These are phyloP conservation scores for Danio choprae DNA, from an alignment of 2,797 vertebrate genomes.

Conservation along the genomic window DNA sequence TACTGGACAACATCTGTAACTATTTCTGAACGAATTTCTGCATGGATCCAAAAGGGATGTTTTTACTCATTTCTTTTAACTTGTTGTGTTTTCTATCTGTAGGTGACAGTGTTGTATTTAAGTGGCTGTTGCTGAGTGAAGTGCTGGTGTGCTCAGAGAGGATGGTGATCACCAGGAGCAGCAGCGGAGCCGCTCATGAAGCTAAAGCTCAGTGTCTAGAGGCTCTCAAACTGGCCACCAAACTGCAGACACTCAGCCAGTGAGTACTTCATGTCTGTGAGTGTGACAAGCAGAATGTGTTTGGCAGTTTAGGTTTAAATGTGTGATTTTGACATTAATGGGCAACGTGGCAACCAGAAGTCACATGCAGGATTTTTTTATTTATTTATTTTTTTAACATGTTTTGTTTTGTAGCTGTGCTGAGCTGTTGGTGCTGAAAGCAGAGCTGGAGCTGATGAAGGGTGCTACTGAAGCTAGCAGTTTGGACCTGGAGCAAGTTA, in stretches of 20 bases:
- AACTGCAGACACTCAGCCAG: slow-evolving; percentile 85
- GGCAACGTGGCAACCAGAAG: neutral
- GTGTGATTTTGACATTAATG: neutral
- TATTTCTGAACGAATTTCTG: neutral
- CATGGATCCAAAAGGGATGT: neutral
- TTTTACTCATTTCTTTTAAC: neutral
- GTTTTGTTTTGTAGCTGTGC: slow-evolving; percentile 77
- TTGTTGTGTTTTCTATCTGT: slow-evolving; percentile 29
- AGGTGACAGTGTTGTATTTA: slow-evolving; percentile 89
- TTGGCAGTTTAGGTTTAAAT: neutral
- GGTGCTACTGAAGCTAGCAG: slow-evolving; percentile 79
- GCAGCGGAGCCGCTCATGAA: slow-evolving; percentile 81
- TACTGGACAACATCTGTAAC: slow-evolving; percentile 54
- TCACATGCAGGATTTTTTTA: neutral
- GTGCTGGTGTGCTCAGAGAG: slow-evolving; percentile 83
- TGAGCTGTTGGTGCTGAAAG: slow-evolving; percentile 87
- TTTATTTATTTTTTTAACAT: neutral
- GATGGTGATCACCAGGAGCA: slow-evolving; percentile 78
- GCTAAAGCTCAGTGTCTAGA: slow-evolving; percentile 92
- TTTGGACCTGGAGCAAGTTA: slow-evolving; percentile 84
- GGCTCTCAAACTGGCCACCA: slow-evolving; percentile 86
- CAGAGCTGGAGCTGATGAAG: slow-evolving; percentile 86
- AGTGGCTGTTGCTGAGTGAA: slow-evolving; percentile 91
- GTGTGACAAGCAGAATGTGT: neutral
- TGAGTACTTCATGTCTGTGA: slow-evolving; percentile 65